A percentile compares a stretch with the other conserved stretches of the same genome.
phyloP scores from a whole-genome alignment of 2,113 vertebrate genomes.

The Neodontobutis hainanensis region DNA sequence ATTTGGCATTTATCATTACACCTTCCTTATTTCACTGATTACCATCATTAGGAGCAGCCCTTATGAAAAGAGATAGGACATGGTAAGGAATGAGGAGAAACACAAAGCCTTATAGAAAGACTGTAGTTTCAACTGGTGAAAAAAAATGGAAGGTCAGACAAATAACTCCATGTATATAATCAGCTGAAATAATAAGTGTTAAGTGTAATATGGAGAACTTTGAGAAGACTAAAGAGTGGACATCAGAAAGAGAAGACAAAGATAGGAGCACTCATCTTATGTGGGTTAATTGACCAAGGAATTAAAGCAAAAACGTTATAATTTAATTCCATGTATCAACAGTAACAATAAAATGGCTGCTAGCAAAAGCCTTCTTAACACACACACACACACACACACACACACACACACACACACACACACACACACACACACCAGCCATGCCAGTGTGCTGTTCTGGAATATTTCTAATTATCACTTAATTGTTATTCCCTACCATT shows the following conservation, averaged over 20 bases:
- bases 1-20: slow-evolving; percentile 32
- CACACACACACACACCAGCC: slow-evolving; percentile 35
- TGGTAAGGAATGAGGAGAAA: slow-evolving; percentile 15
- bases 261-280: slow-evolving; percentile 66
- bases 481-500: slow-evolving; percentile 83
- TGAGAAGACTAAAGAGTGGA: slow-evolving; percentile 51
- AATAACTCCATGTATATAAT: not conserved
- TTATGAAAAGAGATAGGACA: not conserved
- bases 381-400: slow-evolving; percentile 39
- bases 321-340: slow-evolving; percentile 64
- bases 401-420: slow-evolving; percentile 39
- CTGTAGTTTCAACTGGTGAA: not conserved
- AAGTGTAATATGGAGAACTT: not conserved
- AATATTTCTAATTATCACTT: slow-evolving; percentile 82
- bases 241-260: slow-evolving; percentile 58
- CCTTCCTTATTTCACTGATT: slow-evolving; percentile 26
- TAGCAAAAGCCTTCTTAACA: slow-evolving; percentile 62
- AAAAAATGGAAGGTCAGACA: slow-evolving; percentile 2
- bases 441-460: slow-evolving; percentile 61
- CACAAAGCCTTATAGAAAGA: not conserved
- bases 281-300: slow-evolving; percentile 78
- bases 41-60: slow-evolving; percentile 13
- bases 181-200: not conserved
- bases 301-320: slow-evolving; percentile 62
- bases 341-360: slow-evolving; percentile 60